Evolutionary conservation across 2,888 invertebrate genomes (phyloP), one percentile per base, ranked within the genome.

Genomic region (Diabrotica balteata): DNA sequence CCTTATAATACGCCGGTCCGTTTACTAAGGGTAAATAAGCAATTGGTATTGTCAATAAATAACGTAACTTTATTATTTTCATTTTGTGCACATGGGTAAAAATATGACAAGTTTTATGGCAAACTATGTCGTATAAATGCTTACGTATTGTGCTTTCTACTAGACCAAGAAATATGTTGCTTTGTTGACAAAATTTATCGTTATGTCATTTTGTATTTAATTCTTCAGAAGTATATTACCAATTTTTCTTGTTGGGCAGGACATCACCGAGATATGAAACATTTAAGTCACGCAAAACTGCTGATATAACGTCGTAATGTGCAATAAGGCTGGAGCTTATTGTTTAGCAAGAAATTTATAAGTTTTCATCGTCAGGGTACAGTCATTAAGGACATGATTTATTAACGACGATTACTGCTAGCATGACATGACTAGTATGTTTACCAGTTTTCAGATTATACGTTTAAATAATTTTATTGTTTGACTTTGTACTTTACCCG

Each of bases 61-160:
- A 75, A 76, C 67, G 71, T 59, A 67, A 70, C 75, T 77, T 79
- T 78, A 77, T 77, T 78, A 78, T 79, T 79, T 79, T 78, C 77
- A 77, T 78, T 78, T 77, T 74, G 72, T 60, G 72, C 77, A 76
- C 76, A 76, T 73, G 73, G 72, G 70, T 67, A 74, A 76, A 76
- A 73, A 77, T 77, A 77, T 74, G 78, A 73, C 73, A 67, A 60
- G 74, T 73, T 78, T 78, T 77, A 78, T 74, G 73, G 75, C 70
- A 58, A 32, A 73, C 75, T 72, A 73, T 73, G 75, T 75, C 75
- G 72, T 72, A 74, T 73, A 73, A 75, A 72, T 73, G 71, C 73
- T 73, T 71, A 61, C 67, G 72, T 69, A 74, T 75, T 74, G 75
- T 75, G 67, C 70, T 73, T 32, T 72, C 70, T 73, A 71, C 64